phyloP scores from a whole-genome alignment of 2,797 vertebrate genomes.

The Phylloscopus collybita region DNA sequence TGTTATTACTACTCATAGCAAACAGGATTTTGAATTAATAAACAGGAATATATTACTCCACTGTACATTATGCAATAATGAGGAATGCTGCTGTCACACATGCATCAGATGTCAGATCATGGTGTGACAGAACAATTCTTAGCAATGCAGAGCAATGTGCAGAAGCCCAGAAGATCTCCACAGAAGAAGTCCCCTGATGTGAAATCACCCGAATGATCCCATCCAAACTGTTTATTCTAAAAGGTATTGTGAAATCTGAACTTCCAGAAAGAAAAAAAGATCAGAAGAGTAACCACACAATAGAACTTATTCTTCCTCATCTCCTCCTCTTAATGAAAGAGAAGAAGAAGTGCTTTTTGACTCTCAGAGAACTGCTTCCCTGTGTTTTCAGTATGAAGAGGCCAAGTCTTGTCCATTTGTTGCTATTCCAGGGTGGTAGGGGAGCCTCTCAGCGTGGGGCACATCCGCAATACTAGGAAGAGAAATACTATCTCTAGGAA shows the following conservation, averaged over 20 bases:
- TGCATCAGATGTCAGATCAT: slow-evolving; percentile 4
- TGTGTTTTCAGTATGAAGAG: neutral
- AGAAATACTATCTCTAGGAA: neutral
- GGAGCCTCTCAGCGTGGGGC: neutral
- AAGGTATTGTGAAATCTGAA: neutral
- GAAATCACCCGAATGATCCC: neutral
- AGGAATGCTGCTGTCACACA: slow-evolving; percentile 5
- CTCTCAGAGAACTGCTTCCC: neutral
- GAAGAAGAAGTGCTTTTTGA: neutral
- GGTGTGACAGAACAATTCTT: neutral
- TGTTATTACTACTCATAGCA: slow-evolving; percentile 45
- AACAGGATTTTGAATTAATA: slow-evolving; percentile 63
- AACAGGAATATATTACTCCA: slow-evolving; percentile 50
- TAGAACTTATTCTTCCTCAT: neutral
- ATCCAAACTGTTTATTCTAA: neutral
- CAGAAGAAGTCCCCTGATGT: neutral
- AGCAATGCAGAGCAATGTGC: neutral
- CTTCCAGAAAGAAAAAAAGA: neutral
- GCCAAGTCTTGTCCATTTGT: neutral
- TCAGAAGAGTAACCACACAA: neutral
- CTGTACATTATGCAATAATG: slow-evolving; percentile 7
- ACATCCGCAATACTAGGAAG: neutral
- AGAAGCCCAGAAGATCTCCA: neutral
- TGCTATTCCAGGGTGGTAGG: neutral
- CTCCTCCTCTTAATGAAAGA: neutral